These are phyloP conservation scores for Xylota segnis DNA, from an alignment of 2,888 invertebrate species.

Conservation along the genomic window DNA sequence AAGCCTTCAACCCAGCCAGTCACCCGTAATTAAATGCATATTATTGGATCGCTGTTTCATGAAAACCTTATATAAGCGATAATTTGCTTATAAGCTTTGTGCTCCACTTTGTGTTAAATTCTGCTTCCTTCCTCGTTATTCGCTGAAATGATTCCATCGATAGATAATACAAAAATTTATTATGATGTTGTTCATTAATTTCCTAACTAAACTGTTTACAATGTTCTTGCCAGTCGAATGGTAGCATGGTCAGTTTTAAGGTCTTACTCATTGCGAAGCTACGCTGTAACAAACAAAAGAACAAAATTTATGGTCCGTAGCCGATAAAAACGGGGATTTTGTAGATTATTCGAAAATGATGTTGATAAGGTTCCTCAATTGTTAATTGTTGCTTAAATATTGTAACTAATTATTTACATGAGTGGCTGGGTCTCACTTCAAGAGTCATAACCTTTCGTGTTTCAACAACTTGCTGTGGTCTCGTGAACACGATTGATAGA, in stretches of 20 bases:
- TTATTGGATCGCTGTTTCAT: neutral
- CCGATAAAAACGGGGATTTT: neutral
- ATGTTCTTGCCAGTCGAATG: neutral
- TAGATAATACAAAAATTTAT: neutral
- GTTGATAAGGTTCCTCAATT: constrained; percentile 5
- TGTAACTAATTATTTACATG: constrained; percentile 5
- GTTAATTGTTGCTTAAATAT: neutral
- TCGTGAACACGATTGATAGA: constrained; percentile 8
- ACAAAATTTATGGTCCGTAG: constrained; percentile 1
- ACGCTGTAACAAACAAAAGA: neutral
- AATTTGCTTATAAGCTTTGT: neutral
- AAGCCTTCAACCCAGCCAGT: neutral
- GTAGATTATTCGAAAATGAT: neutral
- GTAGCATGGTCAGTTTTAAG: neutral
- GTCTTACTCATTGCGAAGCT: neutral
- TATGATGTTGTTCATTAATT: neutral
- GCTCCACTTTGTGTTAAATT: neutral
- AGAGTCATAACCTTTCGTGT: neutral
- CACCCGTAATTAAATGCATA: neutral
- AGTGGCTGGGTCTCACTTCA: neutral
- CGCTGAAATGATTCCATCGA: no score
- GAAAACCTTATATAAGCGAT: neutral
- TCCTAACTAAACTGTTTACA: neutral
- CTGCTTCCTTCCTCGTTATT: neutral
- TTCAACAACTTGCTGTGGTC: neutral